These are phyloP conservation scores for Pimpla rufipes DNA, from an alignment of 2,888 invertebrate species.

Conservation along the genomic window DNA sequence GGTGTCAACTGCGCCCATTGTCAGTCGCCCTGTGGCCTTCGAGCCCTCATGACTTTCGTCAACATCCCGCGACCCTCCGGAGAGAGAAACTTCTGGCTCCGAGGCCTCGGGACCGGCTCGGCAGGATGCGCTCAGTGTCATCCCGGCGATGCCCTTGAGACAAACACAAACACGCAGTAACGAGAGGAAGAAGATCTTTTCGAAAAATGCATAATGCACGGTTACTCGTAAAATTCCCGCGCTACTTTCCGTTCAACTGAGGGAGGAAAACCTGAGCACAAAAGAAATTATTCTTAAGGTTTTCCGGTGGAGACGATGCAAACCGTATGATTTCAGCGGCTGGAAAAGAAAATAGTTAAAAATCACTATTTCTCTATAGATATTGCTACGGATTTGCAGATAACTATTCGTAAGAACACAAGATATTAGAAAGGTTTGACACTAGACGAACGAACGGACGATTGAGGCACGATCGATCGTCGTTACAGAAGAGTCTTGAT, in stretches of 20 bases:
- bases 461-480: no score
- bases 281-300: conserved; percentile 63
- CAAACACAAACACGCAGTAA: conserved; percentile 10
- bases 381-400: no score
- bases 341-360: conserved; percentile 7
- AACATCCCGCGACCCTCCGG: conserved; percentile 62
- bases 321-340: conserved; percentile 63
- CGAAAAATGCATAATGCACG: conserved; percentile 12
- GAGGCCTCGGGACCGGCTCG: neutral
- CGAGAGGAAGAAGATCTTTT: neutral
- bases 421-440: no score
- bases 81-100: conserved; percentile 20
- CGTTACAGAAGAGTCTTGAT: no score
- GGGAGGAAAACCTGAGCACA: conserved; percentile 55
- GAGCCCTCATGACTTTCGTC: conserved; percentile 73
- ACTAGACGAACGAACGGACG: no score
- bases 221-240: conserved; percentile 26
- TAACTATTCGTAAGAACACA: no score
- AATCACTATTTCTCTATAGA: no score
- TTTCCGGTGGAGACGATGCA: conserved; percentile 37
- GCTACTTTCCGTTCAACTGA: conserved; percentile 40
- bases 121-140: conserved; percentile 15
- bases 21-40: conserved; percentile 68
- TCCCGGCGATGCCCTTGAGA: conserved; percentile 24
- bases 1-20: conserved; percentile 66